phyloP scores from a whole-genome alignment of 2,113 vertebrate genomes.

The Salvelinus fontinalis region DNA sequence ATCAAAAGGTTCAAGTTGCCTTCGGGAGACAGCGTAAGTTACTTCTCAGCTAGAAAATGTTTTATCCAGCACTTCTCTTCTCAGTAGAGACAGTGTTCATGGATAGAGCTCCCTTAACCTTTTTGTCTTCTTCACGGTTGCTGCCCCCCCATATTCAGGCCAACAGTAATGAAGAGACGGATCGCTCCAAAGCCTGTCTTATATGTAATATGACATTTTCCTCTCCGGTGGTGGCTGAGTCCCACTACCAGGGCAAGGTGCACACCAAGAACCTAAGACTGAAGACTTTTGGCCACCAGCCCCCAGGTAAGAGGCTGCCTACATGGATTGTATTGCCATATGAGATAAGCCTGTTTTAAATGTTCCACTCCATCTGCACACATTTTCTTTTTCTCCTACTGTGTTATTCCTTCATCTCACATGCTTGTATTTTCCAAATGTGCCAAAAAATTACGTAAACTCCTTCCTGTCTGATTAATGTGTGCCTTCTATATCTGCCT shows the following conservation, averaged over 20 bases:
- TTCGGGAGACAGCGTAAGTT: conserved; percentile 58
- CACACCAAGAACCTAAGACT: conserved; percentile 92
- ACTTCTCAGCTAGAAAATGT: not conserved
- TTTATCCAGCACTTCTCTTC: not conserved
- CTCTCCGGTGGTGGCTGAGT: conserved; percentile 88
- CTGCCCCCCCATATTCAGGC: conserved; percentile 57
- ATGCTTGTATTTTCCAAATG: not conserved
- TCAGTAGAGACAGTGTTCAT: too few species aligned
- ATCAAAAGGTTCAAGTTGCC: conserved; percentile 66
- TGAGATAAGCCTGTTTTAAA: not conserved
- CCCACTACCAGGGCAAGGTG: conserved; percentile 95
- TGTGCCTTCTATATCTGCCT: not conserved
- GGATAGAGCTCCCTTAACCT: not conserved
- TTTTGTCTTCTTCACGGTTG: not conserved
- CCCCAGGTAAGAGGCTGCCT: conserved; percentile 70
- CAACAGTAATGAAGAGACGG: conserved; percentile 75
- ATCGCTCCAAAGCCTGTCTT: conserved; percentile 87
- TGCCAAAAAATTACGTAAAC: not conserved
- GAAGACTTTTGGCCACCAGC: conserved; percentile 77
- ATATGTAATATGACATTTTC: conserved; percentile 96
- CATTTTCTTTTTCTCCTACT: not conserved
- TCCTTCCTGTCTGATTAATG: too few species aligned
- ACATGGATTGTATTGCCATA: not conserved
- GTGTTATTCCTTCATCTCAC: not conserved
- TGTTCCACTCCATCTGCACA: not conserved